A percentile compares a stretch with the other conserved stretches of the same genome.
Conservation (phyloP, 1,140 invertebrate genomes). For the Lasioglossum baleicum region DNA sequence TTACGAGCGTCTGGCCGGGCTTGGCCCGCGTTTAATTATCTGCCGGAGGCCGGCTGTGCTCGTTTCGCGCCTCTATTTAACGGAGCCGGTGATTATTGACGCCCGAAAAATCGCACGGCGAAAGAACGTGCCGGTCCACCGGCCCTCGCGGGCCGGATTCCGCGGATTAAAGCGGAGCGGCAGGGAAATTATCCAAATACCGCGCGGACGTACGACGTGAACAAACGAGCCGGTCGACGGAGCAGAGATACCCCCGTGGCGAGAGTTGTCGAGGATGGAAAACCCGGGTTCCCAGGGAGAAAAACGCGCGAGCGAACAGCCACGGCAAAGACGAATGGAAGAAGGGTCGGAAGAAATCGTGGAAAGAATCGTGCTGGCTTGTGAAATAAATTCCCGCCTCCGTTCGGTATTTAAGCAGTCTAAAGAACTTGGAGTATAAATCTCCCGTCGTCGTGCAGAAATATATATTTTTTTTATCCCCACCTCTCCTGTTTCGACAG, state of each 20-base stretch:
- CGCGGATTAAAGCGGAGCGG: no score
- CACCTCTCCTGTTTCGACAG: no score
- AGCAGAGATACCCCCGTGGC: not conserved
- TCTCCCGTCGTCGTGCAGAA: no score
- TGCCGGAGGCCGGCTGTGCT: no score
- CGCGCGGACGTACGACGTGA: slow-evolving; percentile 32
- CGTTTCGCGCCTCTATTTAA: slow-evolving; percentile 27
- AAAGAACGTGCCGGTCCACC: not conserved
- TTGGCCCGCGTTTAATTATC: slow-evolving; percentile 32
- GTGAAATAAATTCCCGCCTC: no score
- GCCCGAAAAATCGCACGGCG: slow-evolving; percentile 5
- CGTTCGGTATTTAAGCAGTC: no score
- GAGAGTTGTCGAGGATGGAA: slow-evolving; percentile 34
- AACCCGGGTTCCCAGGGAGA: no score
- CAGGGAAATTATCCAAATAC: slow-evolving; percentile 55
- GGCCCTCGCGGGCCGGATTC: no score
- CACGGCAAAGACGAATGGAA: slow-evolving; percentile 50
- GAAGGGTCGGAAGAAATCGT: slow-evolving; percentile 38
- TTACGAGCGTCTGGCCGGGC: slow-evolving; percentile 9
- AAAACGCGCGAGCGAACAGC: no score
- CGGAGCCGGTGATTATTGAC: slow-evolving; percentile 6
- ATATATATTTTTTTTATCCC: no score
- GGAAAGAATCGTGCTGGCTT: no score
- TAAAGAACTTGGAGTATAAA: no score
- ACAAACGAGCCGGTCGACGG: slow-evolving; percentile 43